These are phyloP conservation scores for Phengaris arion DNA, from an alignment of 2,888 invertebrate species.

Conservation along the genomic window DNA sequence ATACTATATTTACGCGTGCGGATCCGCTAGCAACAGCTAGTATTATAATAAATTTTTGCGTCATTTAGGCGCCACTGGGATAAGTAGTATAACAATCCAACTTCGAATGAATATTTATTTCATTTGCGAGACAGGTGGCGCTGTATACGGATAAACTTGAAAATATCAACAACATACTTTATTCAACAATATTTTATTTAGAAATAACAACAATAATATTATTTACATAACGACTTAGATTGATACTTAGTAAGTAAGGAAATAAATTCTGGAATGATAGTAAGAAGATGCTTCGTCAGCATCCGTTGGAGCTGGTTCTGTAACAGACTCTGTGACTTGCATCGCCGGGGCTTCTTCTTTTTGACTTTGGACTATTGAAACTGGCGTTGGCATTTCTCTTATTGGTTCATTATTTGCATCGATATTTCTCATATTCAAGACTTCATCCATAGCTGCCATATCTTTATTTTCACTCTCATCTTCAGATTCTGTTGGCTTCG, in stretches of 20 bases:
- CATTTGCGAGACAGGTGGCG: not conserved
- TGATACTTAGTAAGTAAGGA: conserved; percentile 49
- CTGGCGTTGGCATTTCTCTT: not conserved
- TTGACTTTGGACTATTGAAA: not conserved
- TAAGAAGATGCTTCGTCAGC: conserved; percentile 69
- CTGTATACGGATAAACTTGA: not conserved
- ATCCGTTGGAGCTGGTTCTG: conserved; percentile 47
- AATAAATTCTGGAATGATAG: conserved; percentile 64
- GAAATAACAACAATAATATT: not conserved
- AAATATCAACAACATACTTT: not conserved
- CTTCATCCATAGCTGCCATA: not conserved
- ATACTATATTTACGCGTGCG: too few relatives aligned
- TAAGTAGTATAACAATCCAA: not conserved
- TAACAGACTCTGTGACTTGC: conserved; percentile 8
- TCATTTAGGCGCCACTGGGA: not conserved
- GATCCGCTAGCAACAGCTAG: too few relatives aligned
- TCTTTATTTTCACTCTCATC: conserved; percentile 25
- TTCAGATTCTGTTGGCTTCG: not conserved
- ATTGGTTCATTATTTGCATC: not conserved
- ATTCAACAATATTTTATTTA: not conserved
- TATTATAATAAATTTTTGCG: not conserved
- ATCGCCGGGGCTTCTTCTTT: conserved; percentile 35
- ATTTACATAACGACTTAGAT: conserved; percentile 9
- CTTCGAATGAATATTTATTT: not conserved
- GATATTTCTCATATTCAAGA: not conserved